Evolutionary conservation across 2,888 invertebrate species (phyloP), one percentile per base, ranked within the genome.

Genomic region (Caenorhabditis japonica): DNA sequence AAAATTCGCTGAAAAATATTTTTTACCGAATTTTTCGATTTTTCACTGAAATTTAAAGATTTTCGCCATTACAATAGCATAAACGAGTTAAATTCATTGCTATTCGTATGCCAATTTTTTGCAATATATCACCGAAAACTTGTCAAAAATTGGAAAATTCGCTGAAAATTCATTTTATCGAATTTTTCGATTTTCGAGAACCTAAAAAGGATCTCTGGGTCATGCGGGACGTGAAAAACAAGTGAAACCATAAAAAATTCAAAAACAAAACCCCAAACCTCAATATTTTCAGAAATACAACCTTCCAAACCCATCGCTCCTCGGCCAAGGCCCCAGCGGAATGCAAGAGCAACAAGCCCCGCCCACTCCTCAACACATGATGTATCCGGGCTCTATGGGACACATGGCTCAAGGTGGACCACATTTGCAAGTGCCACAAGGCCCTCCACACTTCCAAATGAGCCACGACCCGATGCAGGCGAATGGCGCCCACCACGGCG

Each of bases 331-430:
- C 8, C 47, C 70, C n/a, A 70, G 70, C 39, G 55, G 55, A 30
- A 60, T 62, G 62, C 71, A 71, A 39, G 58, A 62, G 25, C 71
- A 62, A 39, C 62, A 58, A 17, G 53, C 74, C 13, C 74, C 74
- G 30, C 58, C 74, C n/a, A 47, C 58, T 12, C 60, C 56, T 17
- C 74, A 66, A 49, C 72, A 73, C 43, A 59, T 60, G 60, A 73
- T 73, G 72, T 60, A 73, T 47, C 43, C 39, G 15, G 47, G 49
- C 8, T 27, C 53, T 23, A 60, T 53, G 58, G 55, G 46, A n/a
- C 71, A 62, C 25, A 53, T 55, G 59, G 51, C 51, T 13, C 66
- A 56, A 21, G n/a, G n/a, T n/a, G 41, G 23, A 34, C 44, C 27
- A 33, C 64, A 64, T 34, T 33, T 49, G 30, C 39, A 39, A 4